Evolutionary conservation across 2,113 vertebrate species (phyloP).

Genomic region (Cnemophilus loriae): DNA sequence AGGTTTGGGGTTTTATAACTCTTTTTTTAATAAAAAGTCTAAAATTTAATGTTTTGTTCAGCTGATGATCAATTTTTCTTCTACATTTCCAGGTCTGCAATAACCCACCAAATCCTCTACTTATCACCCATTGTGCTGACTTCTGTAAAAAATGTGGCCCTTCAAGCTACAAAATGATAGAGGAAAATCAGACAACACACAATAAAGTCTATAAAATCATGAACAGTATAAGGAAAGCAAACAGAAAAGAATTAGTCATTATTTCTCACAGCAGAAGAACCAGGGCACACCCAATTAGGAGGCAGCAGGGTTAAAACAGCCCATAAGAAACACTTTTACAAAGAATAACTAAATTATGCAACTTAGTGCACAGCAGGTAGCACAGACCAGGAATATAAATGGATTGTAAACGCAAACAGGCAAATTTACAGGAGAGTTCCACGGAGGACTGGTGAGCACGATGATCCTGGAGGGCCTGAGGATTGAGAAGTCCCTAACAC

Average conservation of each 20-base stretch:
- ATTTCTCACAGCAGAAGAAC: slow-evolving; percentile 8
- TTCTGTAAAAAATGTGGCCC: slow-evolving; percentile 14
- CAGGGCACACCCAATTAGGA: neutral
- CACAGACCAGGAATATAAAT: neutral
- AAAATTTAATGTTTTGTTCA: neutral
- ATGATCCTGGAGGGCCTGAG: rapidly evolving
- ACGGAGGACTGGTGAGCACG: rapidly evolving
- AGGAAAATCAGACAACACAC: slow-evolving; percentile 32
- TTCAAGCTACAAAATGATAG: slow-evolving; percentile 35
- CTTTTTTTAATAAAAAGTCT: neutral
- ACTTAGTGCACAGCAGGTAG: slow-evolving; percentile 38
- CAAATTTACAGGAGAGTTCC: neutral
- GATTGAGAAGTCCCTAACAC: neutral
- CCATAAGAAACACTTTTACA: slow-evolving; percentile 17
- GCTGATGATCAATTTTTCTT: neutral
- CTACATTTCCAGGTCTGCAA: slow-evolving; percentile 1
- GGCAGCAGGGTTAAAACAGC: slow-evolving; percentile 19
- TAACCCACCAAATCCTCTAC: slow-evolving; percentile 16
- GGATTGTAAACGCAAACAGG: slow-evolving; percentile 3
- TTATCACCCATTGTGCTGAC: slow-evolving; percentile 13
- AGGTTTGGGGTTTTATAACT: rapidly evolving
- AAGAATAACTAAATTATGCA: slow-evolving; percentile 41
- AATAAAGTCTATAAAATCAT: slow-evolving; percentile 36
- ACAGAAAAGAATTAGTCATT: slow-evolving; percentile 24
- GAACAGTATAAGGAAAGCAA: slow-evolving; percentile 28